Evolutionary conservation across 1,140 invertebrate species (phyloP).

Genomic region (Lasioglossum albipes): DNA sequence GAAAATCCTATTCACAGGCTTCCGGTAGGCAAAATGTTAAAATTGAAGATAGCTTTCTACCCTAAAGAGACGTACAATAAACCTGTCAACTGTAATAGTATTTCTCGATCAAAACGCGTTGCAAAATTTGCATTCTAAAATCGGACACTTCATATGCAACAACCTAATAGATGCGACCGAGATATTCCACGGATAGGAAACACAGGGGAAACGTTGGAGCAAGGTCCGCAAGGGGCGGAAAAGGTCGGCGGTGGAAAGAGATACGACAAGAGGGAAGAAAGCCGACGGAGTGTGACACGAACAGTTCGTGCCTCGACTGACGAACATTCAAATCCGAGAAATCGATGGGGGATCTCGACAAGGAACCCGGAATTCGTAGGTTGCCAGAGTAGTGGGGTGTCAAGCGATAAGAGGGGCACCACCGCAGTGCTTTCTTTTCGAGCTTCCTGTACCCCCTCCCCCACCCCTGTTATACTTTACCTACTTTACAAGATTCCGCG

Average conservation of each 20-base stretch:
- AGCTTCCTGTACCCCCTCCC: background rate
- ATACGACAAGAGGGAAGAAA: conserved; percentile 35
- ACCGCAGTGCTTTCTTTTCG: background rate
- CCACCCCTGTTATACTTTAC: conserved; percentile 30
- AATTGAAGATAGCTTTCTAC: too few relatives aligned
- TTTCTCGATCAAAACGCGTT: too few relatives aligned
- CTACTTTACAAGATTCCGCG: conserved; percentile 26
- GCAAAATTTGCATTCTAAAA: too few relatives aligned
- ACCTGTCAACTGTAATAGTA: too few relatives aligned
- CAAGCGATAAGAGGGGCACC: background rate
- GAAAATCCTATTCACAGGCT: too few relatives aligned
- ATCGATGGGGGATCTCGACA: conserved; percentile 42
- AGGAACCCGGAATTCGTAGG: background rate
- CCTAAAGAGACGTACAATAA: too few relatives aligned
- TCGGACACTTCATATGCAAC: too few relatives aligned
- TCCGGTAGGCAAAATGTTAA: too few relatives aligned
- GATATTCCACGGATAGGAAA: background rate
- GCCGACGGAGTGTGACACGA: conserved; percentile 46
- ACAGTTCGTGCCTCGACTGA: conserved; percentile 55
- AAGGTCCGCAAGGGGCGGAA: too few relatives aligned
- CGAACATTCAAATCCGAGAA: conserved; percentile 53
- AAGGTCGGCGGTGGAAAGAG: conserved; percentile 3
- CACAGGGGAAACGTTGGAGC: background rate
- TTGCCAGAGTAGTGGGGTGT: too few relatives aligned
- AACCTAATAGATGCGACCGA: background rate